These are phyloP conservation scores for Pristionchus maxplancki DNA, from an alignment of 2,888 invertebrate genomes.

Conservation along the genomic window DNA sequence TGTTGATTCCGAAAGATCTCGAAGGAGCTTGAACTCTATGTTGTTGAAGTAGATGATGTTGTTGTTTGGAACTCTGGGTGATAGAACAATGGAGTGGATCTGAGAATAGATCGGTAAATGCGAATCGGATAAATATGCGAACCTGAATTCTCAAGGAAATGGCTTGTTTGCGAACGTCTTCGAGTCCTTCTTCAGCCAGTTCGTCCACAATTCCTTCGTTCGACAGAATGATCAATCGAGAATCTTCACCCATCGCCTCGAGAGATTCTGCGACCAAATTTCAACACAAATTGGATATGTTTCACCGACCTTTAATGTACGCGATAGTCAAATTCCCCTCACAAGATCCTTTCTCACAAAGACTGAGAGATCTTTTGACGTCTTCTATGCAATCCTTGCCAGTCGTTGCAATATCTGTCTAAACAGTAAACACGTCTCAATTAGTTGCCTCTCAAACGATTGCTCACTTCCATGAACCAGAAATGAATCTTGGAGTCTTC, in stretches of 20 bases:
- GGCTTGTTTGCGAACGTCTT: background rate
- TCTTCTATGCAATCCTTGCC: background rate
- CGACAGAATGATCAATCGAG: slow-evolving; percentile 19
- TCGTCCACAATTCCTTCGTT: slow-evolving; percentile 20
- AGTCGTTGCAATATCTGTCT: background rate
- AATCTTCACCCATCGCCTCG: slow-evolving; percentile 15
- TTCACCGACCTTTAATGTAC: background rate
- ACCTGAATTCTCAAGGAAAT: slow-evolving; percentile 38
- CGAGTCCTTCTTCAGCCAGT: background rate
- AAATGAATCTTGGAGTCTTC: background rate
- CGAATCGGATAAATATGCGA: background rate
- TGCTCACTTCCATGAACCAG: background rate
- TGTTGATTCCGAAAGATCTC: background rate
- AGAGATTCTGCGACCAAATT: background rate
- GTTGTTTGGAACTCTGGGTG: background rate
- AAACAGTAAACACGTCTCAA: background rate
- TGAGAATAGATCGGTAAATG: background rate
- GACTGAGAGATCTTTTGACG: background rate
- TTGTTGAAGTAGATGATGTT: background rate
- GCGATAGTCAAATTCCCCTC: background rate
- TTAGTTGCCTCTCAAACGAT: too few species aligned
- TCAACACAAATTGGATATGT: background rate
- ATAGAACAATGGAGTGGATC: slow-evolving; percentile 37
- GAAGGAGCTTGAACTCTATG: background rate
- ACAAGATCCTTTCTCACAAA: background rate